phyloP scores from a whole-genome alignment of 2,113 vertebrate genomes.

The Girardinichthys multiradiatus region DNA sequence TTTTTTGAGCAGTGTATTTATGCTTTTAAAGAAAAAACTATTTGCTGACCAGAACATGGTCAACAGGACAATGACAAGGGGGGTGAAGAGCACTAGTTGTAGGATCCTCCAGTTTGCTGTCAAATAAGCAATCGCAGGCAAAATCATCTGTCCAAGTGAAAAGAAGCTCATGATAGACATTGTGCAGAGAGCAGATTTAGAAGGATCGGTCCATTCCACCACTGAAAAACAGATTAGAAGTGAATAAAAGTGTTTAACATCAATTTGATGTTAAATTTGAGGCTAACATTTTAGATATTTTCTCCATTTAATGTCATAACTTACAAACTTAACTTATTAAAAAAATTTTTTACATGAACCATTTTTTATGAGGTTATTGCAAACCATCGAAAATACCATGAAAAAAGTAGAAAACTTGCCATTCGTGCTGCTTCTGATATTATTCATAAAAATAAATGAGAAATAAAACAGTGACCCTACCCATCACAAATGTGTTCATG shows the following conservation, averaged over 20 bases:
- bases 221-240: slow-evolving; percentile 1
- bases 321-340: no score
- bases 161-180: slow-evolving; percentile 66
- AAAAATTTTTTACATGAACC: no score
- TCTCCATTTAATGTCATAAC: no score
- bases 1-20: no score
- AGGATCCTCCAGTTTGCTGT: slow-evolving; percentile 86
- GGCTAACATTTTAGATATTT: neutral
- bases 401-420: neutral
- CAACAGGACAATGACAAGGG: slow-evolving; percentile 66
- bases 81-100: slow-evolving; percentile 78
- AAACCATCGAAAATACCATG: neutral
- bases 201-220: slow-evolving; percentile 85
- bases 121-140: slow-evolving; percentile 83
- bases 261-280: neutral
- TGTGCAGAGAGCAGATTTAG: slow-evolving; percentile 74
- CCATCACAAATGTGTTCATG: slow-evolving; percentile 70
- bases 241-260: neutral
- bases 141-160: slow-evolving; percentile 76
- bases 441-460: neutral
- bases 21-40: no score
- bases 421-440: neutral
- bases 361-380: no score
- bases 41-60: slow-evolving; percentile 79
- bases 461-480: slow-evolving; percentile 63